These are phyloP conservation scores for Lerema accius DNA, from an alignment of 1,140 invertebrate species.

Conservation along the genomic window DNA sequence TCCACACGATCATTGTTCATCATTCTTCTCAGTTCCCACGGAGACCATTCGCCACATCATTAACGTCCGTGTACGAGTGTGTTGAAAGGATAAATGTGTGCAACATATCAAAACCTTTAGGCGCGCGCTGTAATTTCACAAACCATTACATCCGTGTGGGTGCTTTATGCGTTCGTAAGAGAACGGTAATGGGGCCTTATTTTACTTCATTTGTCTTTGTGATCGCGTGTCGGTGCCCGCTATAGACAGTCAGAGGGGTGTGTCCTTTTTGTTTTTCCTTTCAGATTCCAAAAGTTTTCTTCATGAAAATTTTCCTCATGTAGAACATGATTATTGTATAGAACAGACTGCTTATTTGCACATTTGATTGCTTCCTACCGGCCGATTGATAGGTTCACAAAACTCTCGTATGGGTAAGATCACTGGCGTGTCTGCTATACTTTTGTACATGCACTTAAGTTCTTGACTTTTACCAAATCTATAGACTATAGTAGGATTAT, in stretches of 20 bases:
- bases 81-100: slow-evolving; percentile 4
- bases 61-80: not conserved
- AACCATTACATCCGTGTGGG: slow-evolving; percentile 14
- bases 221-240: not conserved
- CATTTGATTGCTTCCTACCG: too few species aligned
- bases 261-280: too few species aligned
- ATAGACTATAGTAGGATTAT: too few species aligned
- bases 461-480: too few species aligned
- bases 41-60: not conserved
- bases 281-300: too few species aligned
- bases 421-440: too few species aligned
- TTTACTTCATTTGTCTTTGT: slow-evolving; percentile 25
- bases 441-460: too few species aligned
- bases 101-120: slow-evolving; percentile 11
- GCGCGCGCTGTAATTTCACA: slow-evolving; percentile 16
- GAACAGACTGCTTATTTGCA: too few species aligned
- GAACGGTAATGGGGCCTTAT: slow-evolving; percentile 22
- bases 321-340: too few species aligned
- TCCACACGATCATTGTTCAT: not conserved
- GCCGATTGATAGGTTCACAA: too few species aligned
- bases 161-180: slow-evolving; percentile 12
- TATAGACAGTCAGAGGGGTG: not conserved
- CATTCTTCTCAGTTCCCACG: not conserved
- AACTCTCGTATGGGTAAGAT: too few species aligned
- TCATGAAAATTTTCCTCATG: too few species aligned